Evolutionary conservation across 2,888 invertebrate genomes (phyloP).

Genomic region (Diloba caeruleocephala): DNA sequence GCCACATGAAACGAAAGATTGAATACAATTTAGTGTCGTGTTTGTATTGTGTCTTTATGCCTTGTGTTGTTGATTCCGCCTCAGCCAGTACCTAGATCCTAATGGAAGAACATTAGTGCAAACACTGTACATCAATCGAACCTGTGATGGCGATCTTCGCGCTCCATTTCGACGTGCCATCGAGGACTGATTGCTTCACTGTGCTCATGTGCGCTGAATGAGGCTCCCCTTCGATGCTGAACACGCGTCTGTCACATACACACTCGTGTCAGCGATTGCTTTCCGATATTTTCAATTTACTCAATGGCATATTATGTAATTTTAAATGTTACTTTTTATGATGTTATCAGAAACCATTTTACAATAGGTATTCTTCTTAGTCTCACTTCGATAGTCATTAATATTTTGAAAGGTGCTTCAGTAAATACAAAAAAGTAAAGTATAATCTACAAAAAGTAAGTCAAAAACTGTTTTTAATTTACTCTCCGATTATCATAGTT

Average conservation of each 20-base stretch:
- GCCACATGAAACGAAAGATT: conserved; percentile 88
- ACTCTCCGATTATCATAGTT: too few relatives aligned
- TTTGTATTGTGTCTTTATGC: conserved; percentile 68
- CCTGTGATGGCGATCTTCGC: conserved; percentile 99
- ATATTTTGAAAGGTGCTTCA: too few relatives aligned
- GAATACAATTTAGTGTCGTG: conserved; percentile 80
- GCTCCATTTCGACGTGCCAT: conserved; percentile 99
- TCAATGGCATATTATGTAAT: conserved; percentile 24
- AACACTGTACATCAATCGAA: conserved; percentile 90
- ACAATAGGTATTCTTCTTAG: conserved; percentile 8
- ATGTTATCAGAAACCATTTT: conserved; percentile 17
- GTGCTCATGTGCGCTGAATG: conserved; percentile 99
- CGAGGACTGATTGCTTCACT: conserved; percentile 99
- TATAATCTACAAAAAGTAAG: too few relatives aligned
- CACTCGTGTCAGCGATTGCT: conserved; percentile 69
- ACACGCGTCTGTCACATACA: conserved; percentile 95
- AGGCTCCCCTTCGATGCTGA: conserved; percentile 97
- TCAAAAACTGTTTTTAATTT: too few relatives aligned
- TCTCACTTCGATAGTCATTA: too few relatives aligned
- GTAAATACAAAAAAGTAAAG: too few relatives aligned
- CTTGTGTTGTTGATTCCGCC: conserved; percentile 49
- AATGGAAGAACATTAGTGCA: conserved; percentile 49
- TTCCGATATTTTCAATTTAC: conserved; percentile 37
- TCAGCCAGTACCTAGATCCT: conserved; percentile 54
- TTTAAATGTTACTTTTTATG: conserved; percentile 27